Conservation (phyloP, 2,113 vertebrate species). For the Peromyscus leucopus region DNA sequence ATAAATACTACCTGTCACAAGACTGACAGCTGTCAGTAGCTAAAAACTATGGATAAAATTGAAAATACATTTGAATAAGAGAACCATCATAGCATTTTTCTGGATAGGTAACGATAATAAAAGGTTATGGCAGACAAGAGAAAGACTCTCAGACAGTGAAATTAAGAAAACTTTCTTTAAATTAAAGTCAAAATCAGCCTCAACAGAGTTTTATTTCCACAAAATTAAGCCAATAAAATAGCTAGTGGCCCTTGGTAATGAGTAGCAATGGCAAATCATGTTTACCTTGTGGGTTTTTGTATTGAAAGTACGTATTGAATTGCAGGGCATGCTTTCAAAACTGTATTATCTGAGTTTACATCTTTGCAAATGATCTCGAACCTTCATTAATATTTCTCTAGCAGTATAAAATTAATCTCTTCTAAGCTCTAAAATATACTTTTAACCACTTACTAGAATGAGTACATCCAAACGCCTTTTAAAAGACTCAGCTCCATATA, state of each 20-base stretch:
- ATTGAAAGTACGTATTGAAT: slow-evolving; percentile 52
- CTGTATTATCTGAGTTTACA: slow-evolving; percentile 40
- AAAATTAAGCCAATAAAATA: slow-evolving; percentile 64
- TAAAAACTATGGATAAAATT: slow-evolving; percentile 77
- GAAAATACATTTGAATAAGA: slow-evolving; percentile 71
- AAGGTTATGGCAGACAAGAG: slow-evolving; percentile 60
- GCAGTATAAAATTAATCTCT: slow-evolving; percentile 56
- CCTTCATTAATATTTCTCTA: slow-evolving; percentile 60
- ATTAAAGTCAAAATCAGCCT: slow-evolving; percentile 73
- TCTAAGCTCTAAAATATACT: slow-evolving; percentile 47
- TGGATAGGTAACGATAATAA: slow-evolving; percentile 64
- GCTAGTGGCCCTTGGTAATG: slow-evolving; percentile 28
- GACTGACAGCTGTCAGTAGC: slow-evolving; percentile 80
- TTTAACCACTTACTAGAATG: slow-evolving; percentile 45
- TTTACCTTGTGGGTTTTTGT: slow-evolving; percentile 65
- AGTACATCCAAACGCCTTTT: slow-evolving; percentile 42
- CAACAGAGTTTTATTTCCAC: slow-evolving; percentile 50
- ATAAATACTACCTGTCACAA: slow-evolving; percentile 81
- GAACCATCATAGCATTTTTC: slow-evolving; percentile 63
- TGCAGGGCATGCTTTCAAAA: slow-evolving; percentile 61
- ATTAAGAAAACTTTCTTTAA: slow-evolving; percentile 71
- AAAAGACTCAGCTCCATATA: slow-evolving; percentile 40
- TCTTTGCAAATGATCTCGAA: slow-evolving; percentile 51
- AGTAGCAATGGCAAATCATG: slow-evolving; percentile 7
- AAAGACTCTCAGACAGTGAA: slow-evolving; percentile 64